phyloP scores from a whole-genome alignment of 2,113 vertebrate genomes.

The Pungitius pungitius region DNA sequence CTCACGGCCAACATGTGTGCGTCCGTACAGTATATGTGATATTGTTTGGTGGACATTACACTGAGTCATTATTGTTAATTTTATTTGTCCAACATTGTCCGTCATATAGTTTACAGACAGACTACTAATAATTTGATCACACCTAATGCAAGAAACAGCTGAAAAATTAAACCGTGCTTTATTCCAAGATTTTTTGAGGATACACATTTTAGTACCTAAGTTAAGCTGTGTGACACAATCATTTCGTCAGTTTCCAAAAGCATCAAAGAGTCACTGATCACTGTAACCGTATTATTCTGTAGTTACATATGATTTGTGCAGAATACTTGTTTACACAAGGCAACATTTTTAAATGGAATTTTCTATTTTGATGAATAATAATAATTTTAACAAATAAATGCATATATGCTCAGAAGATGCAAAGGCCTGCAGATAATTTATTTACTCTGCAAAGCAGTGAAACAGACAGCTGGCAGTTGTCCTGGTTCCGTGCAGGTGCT shows the following conservation, averaged over 20 bases:
- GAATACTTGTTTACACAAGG: neutral
- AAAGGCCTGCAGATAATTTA: neutral
- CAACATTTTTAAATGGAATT: neutral
- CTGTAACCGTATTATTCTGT: neutral
- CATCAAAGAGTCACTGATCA: neutral
- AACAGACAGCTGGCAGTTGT: neutral
- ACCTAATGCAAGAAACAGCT: neutral
- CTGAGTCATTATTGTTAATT: neutral
- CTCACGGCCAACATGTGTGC: neutral
- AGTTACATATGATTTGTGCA: neutral
- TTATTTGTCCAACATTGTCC: conserved; percentile 18
- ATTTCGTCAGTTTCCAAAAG: neutral
- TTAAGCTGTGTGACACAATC: neutral
- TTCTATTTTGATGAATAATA: neutral
- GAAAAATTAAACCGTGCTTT: neutral
- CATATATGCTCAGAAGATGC: neutral
- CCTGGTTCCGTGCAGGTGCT: conserved; percentile 36
- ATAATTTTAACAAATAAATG: neutral
- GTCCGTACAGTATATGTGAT: neutral
- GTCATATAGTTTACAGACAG: conserved; percentile 15
- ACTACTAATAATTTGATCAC: neutral
- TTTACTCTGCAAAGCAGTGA: neutral
- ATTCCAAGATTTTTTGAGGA: neutral
- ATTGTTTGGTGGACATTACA: conserved; percentile 4
- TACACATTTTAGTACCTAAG: neutral